Evolutionary conservation across 2,113 vertebrate species (phyloP).

Genomic region (Centropristis striata): DNA sequence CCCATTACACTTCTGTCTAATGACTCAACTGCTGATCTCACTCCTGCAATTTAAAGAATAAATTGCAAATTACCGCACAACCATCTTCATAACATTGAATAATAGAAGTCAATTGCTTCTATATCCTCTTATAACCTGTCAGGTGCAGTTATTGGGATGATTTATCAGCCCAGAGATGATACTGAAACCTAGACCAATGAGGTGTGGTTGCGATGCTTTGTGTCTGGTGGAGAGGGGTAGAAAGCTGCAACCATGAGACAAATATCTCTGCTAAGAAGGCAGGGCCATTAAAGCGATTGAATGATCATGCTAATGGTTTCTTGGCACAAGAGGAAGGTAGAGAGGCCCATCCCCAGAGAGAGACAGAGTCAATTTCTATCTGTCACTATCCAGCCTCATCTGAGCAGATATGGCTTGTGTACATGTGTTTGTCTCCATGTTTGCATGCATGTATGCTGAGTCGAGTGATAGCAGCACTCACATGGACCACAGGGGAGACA

Average conservation of each 20-base stretch:
- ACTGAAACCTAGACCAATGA: background rate
- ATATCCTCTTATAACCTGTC: slow-evolving; percentile 35
- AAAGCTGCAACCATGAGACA: slow-evolving; percentile 42
- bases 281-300: slow-evolving; percentile 68
- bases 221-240: slow-evolving; percentile 5
- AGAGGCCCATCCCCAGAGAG: slow-evolving; percentile 40
- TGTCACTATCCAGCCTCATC: slow-evolving; percentile 24
- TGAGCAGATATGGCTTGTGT: slow-evolving; percentile 2
- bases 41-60: slow-evolving; percentile 33
- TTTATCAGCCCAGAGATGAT: slow-evolving; percentile 18
- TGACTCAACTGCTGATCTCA: slow-evolving; percentile 31
- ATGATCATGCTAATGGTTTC: slow-evolving; percentile 71
- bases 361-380: slow-evolving; percentile 30
- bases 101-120: slow-evolving; percentile 28
- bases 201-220: slow-evolving; percentile 16
- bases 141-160: slow-evolving; percentile 17
- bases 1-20: slow-evolving; percentile 26
- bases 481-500: slow-evolving; percentile 35
- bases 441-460: slow-evolving; percentile 6
- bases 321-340: slow-evolving; percentile 56
- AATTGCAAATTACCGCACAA: slow-evolving; percentile 35
- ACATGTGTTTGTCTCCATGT: slow-evolving; percentile 3
- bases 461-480: slow-evolving; percentile 44
- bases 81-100: slow-evolving; percentile 23
- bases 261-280: slow-evolving; percentile 53